A percentile compares a stretch with the other conserved stretches of the same genome.
phyloP scores from a whole-genome alignment of 2,113 vertebrate genomes.

The Oplegnathus fasciatus region DNA sequence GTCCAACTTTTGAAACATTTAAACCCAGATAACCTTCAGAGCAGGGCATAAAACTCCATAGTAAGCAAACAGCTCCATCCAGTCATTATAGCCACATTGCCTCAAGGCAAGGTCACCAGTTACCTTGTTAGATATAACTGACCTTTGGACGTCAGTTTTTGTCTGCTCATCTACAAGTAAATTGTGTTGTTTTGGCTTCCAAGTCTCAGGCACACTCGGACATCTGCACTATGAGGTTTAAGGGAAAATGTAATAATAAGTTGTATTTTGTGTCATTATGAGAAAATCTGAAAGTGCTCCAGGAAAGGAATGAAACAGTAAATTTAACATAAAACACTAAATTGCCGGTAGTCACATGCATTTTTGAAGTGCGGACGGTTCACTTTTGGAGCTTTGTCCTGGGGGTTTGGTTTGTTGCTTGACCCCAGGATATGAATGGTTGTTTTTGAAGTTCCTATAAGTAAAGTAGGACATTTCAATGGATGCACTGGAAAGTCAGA shows the following conservation, averaged over 20 bases:
- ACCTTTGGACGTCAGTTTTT: not conserved
- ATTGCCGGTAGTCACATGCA: not conserved
- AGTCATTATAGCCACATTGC: slow-evolving; percentile 14
- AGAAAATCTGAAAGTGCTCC: not conserved
- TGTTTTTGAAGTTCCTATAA: not conserved
- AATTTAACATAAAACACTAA: not conserved
- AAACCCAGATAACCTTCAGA: slow-evolving; percentile 31
- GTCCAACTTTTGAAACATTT: not conserved
- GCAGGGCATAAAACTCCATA: not conserved
- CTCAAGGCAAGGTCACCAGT: slow-evolving; percentile 21
- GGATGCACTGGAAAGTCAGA: not conserved
- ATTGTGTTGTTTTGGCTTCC: not conserved
- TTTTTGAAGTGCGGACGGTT: not conserved
- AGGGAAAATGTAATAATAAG: not conserved
- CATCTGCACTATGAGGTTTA: not conserved
- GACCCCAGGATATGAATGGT: not conserved
- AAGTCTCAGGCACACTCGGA: not conserved
- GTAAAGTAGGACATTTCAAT: not conserved
- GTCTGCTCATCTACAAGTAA: not conserved
- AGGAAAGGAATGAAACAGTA: not conserved
- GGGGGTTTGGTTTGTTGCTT: not conserved
- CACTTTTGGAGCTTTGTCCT: not conserved
- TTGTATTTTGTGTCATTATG: not conserved
- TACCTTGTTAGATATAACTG: not conserved
- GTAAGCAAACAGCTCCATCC: slow-evolving; percentile 15